phyloP scores from a whole-genome alignment of 2,113 vertebrate species.

The Eulemur rufifrons region DNA sequence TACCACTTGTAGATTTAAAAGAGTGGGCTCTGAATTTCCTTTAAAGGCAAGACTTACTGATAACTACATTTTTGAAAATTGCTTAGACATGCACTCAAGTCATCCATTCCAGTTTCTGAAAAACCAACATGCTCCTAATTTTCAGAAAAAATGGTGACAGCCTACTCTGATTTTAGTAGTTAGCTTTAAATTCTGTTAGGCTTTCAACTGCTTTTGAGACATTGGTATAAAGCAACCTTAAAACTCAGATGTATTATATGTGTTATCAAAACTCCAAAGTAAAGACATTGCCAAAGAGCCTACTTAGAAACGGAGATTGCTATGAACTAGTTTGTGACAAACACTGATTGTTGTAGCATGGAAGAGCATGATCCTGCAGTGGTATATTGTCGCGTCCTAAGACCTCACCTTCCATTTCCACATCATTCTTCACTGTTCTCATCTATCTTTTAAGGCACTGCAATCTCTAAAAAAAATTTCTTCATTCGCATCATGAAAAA shows the following conservation, averaged over 20 bases:
- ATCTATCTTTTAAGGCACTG: not conserved
- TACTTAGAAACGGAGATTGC: not conserved
- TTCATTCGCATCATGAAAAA: not conserved
- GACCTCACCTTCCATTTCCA: not conserved
- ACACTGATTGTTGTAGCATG: not conserved
- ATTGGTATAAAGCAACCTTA: not conserved
- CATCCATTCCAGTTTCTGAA: not conserved
- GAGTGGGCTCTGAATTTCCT: not conserved
- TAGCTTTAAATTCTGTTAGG: not conserved
- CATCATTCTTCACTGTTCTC: not conserved
- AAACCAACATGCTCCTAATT: not conserved
- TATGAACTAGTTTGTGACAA: not conserved
- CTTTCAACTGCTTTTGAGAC: not conserved
- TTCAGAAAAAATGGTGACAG: not conserved
- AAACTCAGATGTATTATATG: not conserved
- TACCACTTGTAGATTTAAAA: not conserved
- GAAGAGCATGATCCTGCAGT: not conserved
- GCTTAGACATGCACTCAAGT: not conserved
- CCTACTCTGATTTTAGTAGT: not conserved
- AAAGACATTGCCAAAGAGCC: not conserved
- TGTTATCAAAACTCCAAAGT: not conserved
- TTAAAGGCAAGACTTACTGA: not conserved
- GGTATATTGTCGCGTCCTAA: not conserved
- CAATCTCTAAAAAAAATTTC: not conserved
- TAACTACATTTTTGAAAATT: not conserved